Evolutionary conservation across 2,888 invertebrate genomes (phyloP).

Genomic region (Digitonthophagus gazella): DNA sequence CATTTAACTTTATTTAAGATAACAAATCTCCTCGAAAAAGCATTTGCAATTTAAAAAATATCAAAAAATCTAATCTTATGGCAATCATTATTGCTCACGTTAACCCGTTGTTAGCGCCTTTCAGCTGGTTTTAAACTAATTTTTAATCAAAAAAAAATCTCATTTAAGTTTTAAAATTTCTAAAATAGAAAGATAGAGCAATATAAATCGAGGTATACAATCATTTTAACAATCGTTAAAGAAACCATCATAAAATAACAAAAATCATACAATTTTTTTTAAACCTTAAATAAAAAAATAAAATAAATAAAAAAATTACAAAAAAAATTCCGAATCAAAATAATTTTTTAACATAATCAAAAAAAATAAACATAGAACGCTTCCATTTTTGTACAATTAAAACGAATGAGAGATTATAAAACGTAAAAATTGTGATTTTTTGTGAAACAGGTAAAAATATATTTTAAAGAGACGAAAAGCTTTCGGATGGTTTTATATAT

Average conservation of each 20-base stretch:
- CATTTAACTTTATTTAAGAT: neutral
- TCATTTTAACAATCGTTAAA: too few species aligned
- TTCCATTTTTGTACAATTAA: neutral
- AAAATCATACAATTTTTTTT: too few species aligned
- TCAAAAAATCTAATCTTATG: constrained; percentile 7
- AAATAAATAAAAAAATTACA: neutral
- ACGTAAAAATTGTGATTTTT: too few species aligned
- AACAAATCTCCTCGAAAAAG: neutral
- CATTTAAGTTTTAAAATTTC: neutral
- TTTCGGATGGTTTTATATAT: too few species aligned
- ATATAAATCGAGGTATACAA: too few species aligned
- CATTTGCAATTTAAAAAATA: neutral
- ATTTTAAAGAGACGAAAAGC: too few species aligned
- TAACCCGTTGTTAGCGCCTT: neutral
- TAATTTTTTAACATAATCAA: neutral
- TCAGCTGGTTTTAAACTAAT: too few species aligned
- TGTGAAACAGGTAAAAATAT: too few species aligned
- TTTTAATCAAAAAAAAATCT: neutral
- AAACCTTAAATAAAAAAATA: neutral
- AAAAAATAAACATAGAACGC: neutral
- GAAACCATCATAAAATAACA: too few species aligned
- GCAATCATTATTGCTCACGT: constrained; percentile 14
- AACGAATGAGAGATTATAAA: neutral
- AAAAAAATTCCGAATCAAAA: neutral
- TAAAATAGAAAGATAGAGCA: neutral